Evolutionary conservation across 2,888 invertebrate species (phyloP).

Genomic region (Ennomos erosarius): DNA sequence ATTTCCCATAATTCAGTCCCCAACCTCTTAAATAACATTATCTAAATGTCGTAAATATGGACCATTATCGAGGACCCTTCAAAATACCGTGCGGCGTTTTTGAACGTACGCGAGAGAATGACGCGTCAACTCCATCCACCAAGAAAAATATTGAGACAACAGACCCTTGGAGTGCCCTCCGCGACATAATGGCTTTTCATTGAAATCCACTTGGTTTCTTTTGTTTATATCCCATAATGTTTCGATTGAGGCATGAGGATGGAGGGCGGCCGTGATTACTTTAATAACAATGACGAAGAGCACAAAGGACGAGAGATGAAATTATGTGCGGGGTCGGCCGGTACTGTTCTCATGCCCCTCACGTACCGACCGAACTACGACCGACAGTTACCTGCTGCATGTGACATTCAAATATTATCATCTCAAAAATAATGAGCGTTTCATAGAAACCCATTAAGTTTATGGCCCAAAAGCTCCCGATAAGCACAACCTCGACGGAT

Average conservation of each 20-base stretch:
- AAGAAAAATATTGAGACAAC: constrained; percentile 85
- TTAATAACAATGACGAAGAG: constrained; percentile 81
- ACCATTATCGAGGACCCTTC: constrained; percentile 80
- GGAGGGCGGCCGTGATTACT: constrained; percentile 82
- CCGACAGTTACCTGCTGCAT: constrained; percentile 70
- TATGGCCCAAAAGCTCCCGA: constrained; percentile 60
- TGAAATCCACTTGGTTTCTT: constrained; percentile 83
- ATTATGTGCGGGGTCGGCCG: constrained; percentile 78
- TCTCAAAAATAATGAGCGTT: constrained; percentile 75
- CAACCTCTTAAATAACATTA: constrained; percentile 76
- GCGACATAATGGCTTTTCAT: constrained; percentile 84
- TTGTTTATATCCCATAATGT: constrained; percentile 85
- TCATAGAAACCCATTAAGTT: constrained; percentile 71
- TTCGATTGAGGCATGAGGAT: constrained; percentile 82
- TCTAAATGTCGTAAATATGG: constrained; percentile 82
- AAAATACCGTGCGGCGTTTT: constrained; percentile 81
- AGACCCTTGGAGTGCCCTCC: constrained; percentile 73
- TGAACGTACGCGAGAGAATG: constrained; percentile 75
- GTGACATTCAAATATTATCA: constrained; percentile 76
- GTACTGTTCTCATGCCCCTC: constrained; percentile 78
- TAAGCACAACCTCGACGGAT: constrained; percentile 52
- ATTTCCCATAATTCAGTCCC: constrained; percentile 72
- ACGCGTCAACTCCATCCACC: constrained; percentile 78
- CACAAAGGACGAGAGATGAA: constrained; percentile 80
- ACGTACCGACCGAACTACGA: constrained; percentile 67